Evolutionary conservation across 2,797 vertebrate genomes (phyloP).

Genomic region (Apodemus agrarius): DNA sequence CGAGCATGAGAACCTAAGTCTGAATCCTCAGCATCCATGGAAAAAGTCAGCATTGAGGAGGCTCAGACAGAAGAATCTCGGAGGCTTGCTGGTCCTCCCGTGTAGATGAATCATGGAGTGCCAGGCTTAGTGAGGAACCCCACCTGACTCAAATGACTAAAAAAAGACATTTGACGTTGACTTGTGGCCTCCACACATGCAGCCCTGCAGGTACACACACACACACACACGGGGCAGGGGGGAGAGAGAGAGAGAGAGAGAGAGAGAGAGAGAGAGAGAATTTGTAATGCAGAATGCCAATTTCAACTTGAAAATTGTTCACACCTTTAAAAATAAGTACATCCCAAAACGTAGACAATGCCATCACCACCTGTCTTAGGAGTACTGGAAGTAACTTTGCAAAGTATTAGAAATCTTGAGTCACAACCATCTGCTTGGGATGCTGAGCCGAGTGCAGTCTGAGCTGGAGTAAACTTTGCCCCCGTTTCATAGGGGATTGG

Average conservation of each 20-base stretch:
- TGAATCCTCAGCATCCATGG: too few relatives aligned
- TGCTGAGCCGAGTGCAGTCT: neutral
- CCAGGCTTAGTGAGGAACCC: neutral
- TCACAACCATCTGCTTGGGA: conserved; percentile 39
- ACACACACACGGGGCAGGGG: too few relatives aligned
- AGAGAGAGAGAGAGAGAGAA: neutral
- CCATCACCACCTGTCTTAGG: neutral
- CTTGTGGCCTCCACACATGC: neutral
- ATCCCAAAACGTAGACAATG: conserved; percentile 38
- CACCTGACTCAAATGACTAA: neutral
- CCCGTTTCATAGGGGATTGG: conserved; percentile 41
- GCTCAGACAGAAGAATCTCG: neutral
- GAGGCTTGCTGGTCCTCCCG: neutral
- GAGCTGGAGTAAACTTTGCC: conserved; percentile 50
- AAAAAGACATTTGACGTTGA: neutral
- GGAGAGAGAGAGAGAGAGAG: neutral
- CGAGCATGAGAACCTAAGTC: neutral
- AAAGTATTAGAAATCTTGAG: conserved; percentile 45
- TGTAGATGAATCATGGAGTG: too few relatives aligned
- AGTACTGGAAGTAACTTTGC: conserved; percentile 50
- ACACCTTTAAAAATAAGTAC: conserved; percentile 32
- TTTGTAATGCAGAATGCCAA: neutral
- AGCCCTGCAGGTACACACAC: neutral
- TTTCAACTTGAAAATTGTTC: conserved; percentile 8
- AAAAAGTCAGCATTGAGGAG: neutral